phyloP scores from a whole-genome alignment of 2,797 vertebrate species.

The Lutjanus argentimaculatus region DNA sequence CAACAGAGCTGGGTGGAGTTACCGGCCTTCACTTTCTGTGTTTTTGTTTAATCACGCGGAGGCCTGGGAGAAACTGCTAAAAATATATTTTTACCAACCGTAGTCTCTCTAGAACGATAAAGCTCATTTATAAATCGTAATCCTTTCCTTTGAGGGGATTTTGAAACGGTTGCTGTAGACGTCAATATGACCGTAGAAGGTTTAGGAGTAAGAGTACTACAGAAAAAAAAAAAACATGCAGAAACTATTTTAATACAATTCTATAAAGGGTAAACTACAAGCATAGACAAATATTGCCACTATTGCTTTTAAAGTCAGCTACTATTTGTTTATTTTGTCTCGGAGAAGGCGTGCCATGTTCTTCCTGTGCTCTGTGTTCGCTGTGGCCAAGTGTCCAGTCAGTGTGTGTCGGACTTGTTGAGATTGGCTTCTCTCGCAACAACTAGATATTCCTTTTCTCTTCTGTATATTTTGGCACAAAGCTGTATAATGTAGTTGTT shows the following conservation, averaged over 20 bases:
- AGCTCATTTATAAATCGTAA: constrained; percentile 64
- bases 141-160: constrained; percentile 71
- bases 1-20: constrained; percentile 58
- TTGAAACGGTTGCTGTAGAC: constrained; percentile 49
- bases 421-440: constrained; percentile 80
- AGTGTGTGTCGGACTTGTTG: constrained; percentile 84
- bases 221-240: constrained; percentile 35
- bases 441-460: constrained; percentile 84
- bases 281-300: constrained; percentile 65
- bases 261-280: constrained; percentile 52
- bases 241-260: constrained; percentile 84
- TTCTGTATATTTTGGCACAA: constrained; percentile 91
- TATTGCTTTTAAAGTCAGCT: constrained; percentile 82
- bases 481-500: constrained; percentile 79
- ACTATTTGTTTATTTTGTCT: constrained; percentile 79
- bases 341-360: constrained; percentile 82
- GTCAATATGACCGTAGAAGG: constrained; percentile 59
- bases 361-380: constrained; percentile 87
- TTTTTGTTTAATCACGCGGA: constrained; percentile 55
- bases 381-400: constrained; percentile 85
- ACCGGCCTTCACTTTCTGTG: constrained; percentile 55
- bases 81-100: constrained; percentile 82
- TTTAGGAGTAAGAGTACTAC: constrained; percentile 45
- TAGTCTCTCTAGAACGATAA: constrained; percentile 68
- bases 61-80: constrained; percentile 67